Conservation (phyloP, 1,140 invertebrate species). For the Caenorhabditis elegans region DNA sequence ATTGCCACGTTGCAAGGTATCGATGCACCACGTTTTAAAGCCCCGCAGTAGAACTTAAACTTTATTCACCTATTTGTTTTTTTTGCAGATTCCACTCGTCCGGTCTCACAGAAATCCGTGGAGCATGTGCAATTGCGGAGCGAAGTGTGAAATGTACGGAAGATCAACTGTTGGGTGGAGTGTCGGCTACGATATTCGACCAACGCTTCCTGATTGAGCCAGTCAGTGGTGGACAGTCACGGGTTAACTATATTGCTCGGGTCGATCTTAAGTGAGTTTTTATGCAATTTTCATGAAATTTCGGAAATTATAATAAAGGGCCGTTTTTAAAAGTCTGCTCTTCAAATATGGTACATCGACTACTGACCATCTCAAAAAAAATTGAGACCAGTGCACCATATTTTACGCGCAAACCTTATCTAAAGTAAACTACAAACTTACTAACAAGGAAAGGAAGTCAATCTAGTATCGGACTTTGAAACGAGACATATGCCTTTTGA, state of each 20-base stretch:
- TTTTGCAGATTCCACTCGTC: constrained; percentile 26
- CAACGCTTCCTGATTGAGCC: constrained; percentile 39
- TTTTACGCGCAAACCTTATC: too few species aligned
- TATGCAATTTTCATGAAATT: not conserved
- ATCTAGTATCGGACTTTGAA: too few species aligned
- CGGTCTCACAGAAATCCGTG: constrained; percentile 28
- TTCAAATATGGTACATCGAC: too few species aligned
- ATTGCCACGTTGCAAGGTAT: constrained; percentile 39
- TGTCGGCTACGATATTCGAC: constrained; percentile 35
- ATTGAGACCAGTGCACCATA: too few species aligned
- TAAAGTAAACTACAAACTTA: too few species aligned
- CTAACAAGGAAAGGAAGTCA: too few species aligned
- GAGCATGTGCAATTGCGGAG: constrained; percentile 38
- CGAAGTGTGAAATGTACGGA: constrained; percentile 34
- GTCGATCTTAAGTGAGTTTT: constrained; percentile 41
- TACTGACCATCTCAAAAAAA: too few species aligned
- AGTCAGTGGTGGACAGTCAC: constrained; percentile 18
- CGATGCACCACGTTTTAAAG: not conserved
- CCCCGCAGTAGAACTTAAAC: not conserved
- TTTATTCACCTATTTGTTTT: not conserved
- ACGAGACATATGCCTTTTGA: too few species aligned
- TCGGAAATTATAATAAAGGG: too few species aligned
- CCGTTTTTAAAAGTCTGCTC: too few species aligned
- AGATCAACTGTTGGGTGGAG: constrained; percentile 39
- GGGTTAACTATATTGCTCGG: constrained; percentile 39